These are phyloP conservation scores for Anthophora plumipes DNA, from an alignment of 2,888 invertebrate species.

Conservation along the genomic window DNA sequence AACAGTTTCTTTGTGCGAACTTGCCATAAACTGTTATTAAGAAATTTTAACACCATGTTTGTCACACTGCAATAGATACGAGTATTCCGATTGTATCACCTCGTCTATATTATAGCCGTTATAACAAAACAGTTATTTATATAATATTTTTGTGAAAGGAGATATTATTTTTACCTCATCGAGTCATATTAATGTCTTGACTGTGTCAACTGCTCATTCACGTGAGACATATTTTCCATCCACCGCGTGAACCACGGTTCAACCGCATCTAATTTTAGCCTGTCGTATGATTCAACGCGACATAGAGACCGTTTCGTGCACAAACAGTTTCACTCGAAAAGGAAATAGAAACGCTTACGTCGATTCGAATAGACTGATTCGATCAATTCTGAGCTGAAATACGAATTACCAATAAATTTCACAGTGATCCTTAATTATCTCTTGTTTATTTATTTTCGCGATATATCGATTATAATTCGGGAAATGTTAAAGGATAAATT, in stretches of 20 bases:
- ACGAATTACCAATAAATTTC: neutral
- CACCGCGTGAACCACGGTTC: slow-evolving; percentile 27
- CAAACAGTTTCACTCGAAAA: slow-evolving; percentile 12
- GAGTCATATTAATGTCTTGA: slow-evolving; percentile 42
- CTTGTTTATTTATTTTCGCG: neutral
- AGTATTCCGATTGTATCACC: no score
- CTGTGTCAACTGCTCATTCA: slow-evolving; percentile 32
- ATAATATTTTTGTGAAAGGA: no score
- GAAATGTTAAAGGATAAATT: no score
- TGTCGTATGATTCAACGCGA: slow-evolving; percentile 41
- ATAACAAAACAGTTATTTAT: neutral
- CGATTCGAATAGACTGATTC: slow-evolving; percentile 28
- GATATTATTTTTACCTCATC: slow-evolving; percentile 5
- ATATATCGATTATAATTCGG: no score
- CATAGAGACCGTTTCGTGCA: slow-evolving; percentile 30
- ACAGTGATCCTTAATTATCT: neutral
- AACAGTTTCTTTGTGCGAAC: no score
- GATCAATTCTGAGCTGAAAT: slow-evolving; percentile 12
- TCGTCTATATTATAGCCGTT: no score
- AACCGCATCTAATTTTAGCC: slow-evolving; percentile 58
- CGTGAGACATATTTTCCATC: slow-evolving; percentile 42
- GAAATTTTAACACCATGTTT: no score
- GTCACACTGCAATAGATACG: no score
- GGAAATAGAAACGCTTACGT: slow-evolving; percentile 31
- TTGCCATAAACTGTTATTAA: no score